Base-by-base conservation (phyloP, 2,797 vertebrate species). In the Acanthornis magna region DNA sequence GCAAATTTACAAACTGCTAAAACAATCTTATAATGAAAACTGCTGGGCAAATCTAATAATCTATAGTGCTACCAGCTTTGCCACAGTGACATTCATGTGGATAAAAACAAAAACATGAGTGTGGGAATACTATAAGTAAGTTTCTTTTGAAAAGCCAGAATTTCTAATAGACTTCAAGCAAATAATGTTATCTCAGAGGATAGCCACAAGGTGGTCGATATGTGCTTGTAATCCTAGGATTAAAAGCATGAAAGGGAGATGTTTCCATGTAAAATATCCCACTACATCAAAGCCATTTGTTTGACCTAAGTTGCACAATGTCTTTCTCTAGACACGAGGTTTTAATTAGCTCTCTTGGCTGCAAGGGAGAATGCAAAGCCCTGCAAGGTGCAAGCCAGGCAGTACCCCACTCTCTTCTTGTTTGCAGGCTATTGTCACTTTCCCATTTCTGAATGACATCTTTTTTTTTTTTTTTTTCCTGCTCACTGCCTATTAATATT, bases 291-390 rank as follows among this genome's bases (percentile, higher is more conserved):
- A 91, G 43, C 27, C 1, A 0, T 68, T 78, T 85, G 5, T 77
- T 74, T 88, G 78, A 91, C 65, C 47, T 85, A 72, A 40, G 55
- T 89, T 82, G 17, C 32, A n/a, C 2, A 2, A 65, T 85, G 72
- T 77, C 42, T 70, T 89, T 92, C 63, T 72, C 9, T 63, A 81
- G 36, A 61, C 58, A 55, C 16, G 76, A 60, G 58, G 38, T 89
- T 94, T 94, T 88, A 91, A 89, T 96, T 95, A 85, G n/a, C 32
- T 78, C 27, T 89, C 38, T 51, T 80, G 79, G 42, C 66, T 88
- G 11, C 26, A 55, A 93, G 50, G 16, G 40, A 57, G 45, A 88
- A 75, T 7, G 3, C 34, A 71, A 89, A 92, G 26, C 40, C 57
- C 71, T 89, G 53, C 3, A 29, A 93, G 81, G 61, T 82, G 48